Evolutionary conservation across 2,888 invertebrate genomes (phyloP).

Genomic region (Hirtodrosophila duncani): DNA sequence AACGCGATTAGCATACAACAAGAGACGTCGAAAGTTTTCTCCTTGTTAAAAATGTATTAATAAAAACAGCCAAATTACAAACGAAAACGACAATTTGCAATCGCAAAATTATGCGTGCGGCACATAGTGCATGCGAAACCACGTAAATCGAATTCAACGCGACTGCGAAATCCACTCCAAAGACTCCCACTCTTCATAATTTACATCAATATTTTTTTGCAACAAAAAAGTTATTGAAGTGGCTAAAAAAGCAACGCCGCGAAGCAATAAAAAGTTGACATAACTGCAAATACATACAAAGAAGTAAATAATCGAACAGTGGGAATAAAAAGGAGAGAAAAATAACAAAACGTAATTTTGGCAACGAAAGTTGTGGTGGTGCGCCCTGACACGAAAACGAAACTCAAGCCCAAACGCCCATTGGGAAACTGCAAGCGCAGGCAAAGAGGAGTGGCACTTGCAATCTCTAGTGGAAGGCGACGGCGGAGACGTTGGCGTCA

Average conservation of each 20-base stretch:
- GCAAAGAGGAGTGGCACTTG: slow-evolving; percentile 47
- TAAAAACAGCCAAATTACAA: slow-evolving; percentile 44
- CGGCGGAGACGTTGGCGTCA: slow-evolving; percentile 31
- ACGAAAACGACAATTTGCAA: slow-evolving; percentile 40
- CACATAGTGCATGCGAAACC: slow-evolving; percentile 52
- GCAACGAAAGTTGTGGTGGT: slow-evolving; percentile 51
- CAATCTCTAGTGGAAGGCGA: slow-evolving; percentile 29
- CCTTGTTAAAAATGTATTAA: slow-evolving; percentile 41
- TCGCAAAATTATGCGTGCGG: slow-evolving; percentile 48
- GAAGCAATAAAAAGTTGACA: slow-evolving; percentile 46
- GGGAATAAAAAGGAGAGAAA: slow-evolving; percentile 33
- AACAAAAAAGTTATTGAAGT: slow-evolving; percentile 45
- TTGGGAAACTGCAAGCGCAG: slow-evolving; percentile 41
- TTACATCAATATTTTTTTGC: slow-evolving; percentile 55
- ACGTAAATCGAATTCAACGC: slow-evolving; percentile 46
- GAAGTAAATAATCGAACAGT: slow-evolving; percentile 58
- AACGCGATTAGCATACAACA: slow-evolving; percentile 39
- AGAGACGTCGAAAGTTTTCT: slow-evolving; percentile 64
- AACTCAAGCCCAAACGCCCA: slow-evolving; percentile 26
- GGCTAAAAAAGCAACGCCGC: slow-evolving; percentile 46
- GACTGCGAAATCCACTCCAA: slow-evolving; percentile 35
- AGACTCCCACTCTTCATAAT: slow-evolving; percentile 59
- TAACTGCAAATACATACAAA: slow-evolving; percentile 48
- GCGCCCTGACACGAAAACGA: slow-evolving; percentile 16
- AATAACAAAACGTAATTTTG: slow-evolving; percentile 36